Percentiles rank a stretch among this genome's conserved stretches.
phyloP scores from a whole-genome alignment of 2,888 invertebrate genomes.

The Agriopis leucophaearia region DNA sequence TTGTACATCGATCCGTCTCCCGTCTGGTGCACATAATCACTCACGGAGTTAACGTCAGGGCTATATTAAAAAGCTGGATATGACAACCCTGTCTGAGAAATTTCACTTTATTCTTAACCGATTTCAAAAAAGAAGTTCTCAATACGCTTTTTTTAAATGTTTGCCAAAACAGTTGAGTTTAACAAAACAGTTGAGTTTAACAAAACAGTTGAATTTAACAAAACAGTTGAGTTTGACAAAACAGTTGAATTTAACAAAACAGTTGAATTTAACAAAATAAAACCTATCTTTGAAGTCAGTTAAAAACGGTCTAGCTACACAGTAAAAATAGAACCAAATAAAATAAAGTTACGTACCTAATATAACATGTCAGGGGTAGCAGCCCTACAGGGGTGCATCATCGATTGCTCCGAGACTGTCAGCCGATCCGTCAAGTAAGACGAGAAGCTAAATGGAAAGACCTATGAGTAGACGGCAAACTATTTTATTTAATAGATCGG shows the following conservation, averaged over 20 bases:
- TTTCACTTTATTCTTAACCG: neutral
- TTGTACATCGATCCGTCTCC: slow-evolving; percentile 14
- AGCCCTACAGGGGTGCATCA: slow-evolving; percentile 6
- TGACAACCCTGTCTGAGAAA: slow-evolving; percentile 12
- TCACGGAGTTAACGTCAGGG: neutral
- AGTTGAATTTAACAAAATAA: neutral
- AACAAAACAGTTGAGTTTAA: no score
- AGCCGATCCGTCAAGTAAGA: slow-evolving; percentile 5
- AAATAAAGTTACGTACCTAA: neutral
- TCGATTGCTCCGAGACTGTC: neutral
- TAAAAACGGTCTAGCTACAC: neutral
- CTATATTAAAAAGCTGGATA: slow-evolving; percentile 11
- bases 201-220: no score
- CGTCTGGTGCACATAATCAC: slow-evolving; percentile 13
- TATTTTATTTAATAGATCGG: neutral
- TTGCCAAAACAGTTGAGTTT: no score
- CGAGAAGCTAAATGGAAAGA: slow-evolving; percentile 19
- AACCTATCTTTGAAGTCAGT: no score
- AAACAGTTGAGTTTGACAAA: no score
- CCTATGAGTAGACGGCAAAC: neutral
- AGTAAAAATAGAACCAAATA: neutral
- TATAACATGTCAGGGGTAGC: neutral
- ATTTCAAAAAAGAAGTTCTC: no score
- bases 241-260: no score
- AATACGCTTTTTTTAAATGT: no score